phyloP scores from a whole-genome alignment of 2,797 vertebrate genomes.

The Hapalemur alaotrensis region DNA sequence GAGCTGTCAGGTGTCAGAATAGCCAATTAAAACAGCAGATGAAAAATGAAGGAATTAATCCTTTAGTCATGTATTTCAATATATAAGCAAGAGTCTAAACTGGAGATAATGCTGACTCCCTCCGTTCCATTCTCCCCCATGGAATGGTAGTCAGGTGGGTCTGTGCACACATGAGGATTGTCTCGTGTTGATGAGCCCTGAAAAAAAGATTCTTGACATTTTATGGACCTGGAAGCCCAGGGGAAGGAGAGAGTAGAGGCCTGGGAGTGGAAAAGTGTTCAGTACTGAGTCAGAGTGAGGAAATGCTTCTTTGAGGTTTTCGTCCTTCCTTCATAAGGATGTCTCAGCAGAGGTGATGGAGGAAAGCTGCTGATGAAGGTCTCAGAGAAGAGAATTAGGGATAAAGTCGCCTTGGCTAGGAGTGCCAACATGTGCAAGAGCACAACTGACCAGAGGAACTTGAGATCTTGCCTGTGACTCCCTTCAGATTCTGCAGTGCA shows the following conservation, averaged over 20 bases:
- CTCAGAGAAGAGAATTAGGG: background rate
- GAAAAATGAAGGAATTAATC: background rate
- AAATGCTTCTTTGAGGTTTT: background rate
- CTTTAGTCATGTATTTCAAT: too few species aligned
- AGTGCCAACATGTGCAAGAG: background rate
- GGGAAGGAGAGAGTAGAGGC: background rate
- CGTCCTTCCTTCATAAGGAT: background rate
- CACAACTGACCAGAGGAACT: background rate
- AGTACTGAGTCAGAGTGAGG: background rate
- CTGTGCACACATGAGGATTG: background rate
- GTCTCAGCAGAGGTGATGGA: background rate
- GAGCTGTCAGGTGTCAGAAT: background rate
- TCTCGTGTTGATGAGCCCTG: background rate
- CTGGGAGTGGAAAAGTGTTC: background rate
- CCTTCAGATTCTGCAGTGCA: background rate
- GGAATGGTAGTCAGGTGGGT: background rate
- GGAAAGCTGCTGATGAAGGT: background rate
- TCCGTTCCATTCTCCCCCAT: background rate
- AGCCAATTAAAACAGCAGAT: background rate
- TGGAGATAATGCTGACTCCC: background rate
- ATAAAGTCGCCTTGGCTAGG: background rate
- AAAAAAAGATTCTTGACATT: background rate
- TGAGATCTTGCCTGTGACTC: background rate
- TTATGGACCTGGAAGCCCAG: background rate
- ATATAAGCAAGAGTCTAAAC: too few species aligned